Evolutionary conservation across 2,888 invertebrate genomes (phyloP), one percentile per base, ranked within the genome.

Genomic region (Agonopterix alstromeriana): DNA sequence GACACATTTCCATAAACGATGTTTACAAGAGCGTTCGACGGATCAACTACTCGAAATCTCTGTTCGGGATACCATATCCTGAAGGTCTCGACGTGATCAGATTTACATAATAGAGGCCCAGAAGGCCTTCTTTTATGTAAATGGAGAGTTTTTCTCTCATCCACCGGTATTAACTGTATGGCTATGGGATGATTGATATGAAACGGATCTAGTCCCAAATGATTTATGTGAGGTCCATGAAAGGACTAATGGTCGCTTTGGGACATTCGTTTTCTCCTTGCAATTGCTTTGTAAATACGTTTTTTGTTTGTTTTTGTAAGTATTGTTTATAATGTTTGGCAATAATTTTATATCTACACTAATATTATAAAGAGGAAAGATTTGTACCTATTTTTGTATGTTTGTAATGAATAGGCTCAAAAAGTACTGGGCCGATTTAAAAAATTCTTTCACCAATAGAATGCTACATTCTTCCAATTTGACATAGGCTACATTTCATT

Each of bases 41-140:
- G 73, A 75, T 75, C 69, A 69, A 68, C 66, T 65, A 71, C 70
- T 71, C 63, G 65, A 71, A 81, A 82, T 82, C 82, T 79, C 73
- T 71, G 70, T 68, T 59, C 58, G 56, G 68, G 65, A 74, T 70
- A 74, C 72, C 70, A 70, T 74, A 74, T 77, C 76, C 70, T 70
- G 65, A 66, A 67, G 73, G 69, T 63, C 63, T 54, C 67, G 65
- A 77, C 82, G 81, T 80, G 82, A 82, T 80, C 67, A 61, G 66
- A 80, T 83, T 82, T 80, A 72, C 82, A 82, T 83, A 82, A 81
- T 74, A 77, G 65, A 65, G 60, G 57, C 61, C 65, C 57, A 58
- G 52, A 59, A 59, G 61, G 57, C 62, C 65, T 70, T 66, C 70
- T 70, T 60, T 71, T 70, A 70, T 74, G 73, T 69, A 77, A 73